Conservation (phyloP, 30 jellyfish, hydroid and myxozoan species). For the Pelagia noctiluca region DNA sequence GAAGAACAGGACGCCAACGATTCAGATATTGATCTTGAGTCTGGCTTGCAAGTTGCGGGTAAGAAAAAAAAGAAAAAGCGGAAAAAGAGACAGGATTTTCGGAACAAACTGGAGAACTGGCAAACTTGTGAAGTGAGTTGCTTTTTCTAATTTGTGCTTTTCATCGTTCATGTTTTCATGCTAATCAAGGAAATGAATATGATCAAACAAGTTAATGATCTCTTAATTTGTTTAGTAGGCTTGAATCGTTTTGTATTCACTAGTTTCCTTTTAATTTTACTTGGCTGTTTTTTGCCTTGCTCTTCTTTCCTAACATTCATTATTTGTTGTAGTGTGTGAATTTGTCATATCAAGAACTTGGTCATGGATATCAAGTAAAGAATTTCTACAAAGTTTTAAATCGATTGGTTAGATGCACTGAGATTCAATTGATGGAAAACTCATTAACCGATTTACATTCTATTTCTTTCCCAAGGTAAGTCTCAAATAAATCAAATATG, state of each 20-base stretch:
- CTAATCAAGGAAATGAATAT: neutral
- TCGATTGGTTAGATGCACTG: conserved; percentile 75
- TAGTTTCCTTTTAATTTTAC: neutral
- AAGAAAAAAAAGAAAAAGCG: conserved; percentile 41
- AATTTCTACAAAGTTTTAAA: conserved; percentile 83
- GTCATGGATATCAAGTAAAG: conserved; percentile 87
- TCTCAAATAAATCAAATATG: neutral
- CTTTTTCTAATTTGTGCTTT: neutral
- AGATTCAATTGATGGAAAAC: conserved; percentile 85
- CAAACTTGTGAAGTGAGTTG: conserved; percentile 81
- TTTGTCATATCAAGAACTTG: conserved; percentile 95
- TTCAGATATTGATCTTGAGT: conserved; percentile 41
- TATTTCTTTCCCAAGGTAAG: conserved; percentile 90
- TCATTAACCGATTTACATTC: conserved; percentile 81
- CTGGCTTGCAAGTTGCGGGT: conserved; percentile 14
- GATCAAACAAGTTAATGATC: neutral
- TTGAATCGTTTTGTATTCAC: neutral
- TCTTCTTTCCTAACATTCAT: neutral
- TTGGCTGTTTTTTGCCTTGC: neutral
- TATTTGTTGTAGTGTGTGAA: conserved; percentile 78
- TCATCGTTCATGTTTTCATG: neutral
- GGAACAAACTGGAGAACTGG: conserved; percentile 88
- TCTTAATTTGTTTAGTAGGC: neutral
- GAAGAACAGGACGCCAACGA: conserved; percentile 71
- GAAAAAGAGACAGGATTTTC: conserved; percentile 66